Base-by-base conservation (phyloP, 2,797 vertebrate species). In the Phalloptychus januarius region DNA sequence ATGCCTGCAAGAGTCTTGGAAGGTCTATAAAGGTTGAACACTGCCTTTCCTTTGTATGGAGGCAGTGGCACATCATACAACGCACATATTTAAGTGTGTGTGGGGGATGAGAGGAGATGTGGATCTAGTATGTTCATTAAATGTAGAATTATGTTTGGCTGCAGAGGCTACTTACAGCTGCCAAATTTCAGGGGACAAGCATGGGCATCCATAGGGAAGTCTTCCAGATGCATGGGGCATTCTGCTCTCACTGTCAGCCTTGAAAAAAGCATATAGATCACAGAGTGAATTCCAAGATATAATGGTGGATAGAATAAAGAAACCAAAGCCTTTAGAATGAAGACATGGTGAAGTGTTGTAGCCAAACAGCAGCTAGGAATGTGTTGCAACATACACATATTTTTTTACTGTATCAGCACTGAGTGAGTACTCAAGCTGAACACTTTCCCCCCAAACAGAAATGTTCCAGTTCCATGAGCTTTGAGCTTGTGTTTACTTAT, bases 161-260 rank as follows among this genome's bases (percentile, higher is more conserved):
- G 44, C 31, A 86, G 67, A 58, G 79, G 69, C 42, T 72, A 98
- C 98, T 99, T 95, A 99, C 98, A 99, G 93, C 98, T 99, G 95
- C 98, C 98, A 93, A 99, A 99, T 94, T 99, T 99, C 84, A 99
- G 94, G 36, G 98, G 98, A 89, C 98, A 99, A 82, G 98, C 98
- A 85, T 99, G 98, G 78, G 97, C 98, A 88, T 99, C 98, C 98
- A 99, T 99, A 11, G 98, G 98, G 84, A 99, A 99, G 91, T 99
- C 98, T 86, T 99, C 98, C 91, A 99, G 96, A 92, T 99, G 98
- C 98, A 99, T 99, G 50, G 98, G 98, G 45, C 98, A 99, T 90
- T 99, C 98, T 76, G 98, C 98, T 96, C 98, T 96, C 80, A 99
- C 98, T n/a, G 98, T 99, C 85, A 99, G 95, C 94, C 98, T 99